Percentiles rank a stretch among this genome's conserved stretches.
Evolutionary conservation across 1,140 invertebrate genomes (phyloP).

Genomic region (Ylistrum balloti): DNA sequence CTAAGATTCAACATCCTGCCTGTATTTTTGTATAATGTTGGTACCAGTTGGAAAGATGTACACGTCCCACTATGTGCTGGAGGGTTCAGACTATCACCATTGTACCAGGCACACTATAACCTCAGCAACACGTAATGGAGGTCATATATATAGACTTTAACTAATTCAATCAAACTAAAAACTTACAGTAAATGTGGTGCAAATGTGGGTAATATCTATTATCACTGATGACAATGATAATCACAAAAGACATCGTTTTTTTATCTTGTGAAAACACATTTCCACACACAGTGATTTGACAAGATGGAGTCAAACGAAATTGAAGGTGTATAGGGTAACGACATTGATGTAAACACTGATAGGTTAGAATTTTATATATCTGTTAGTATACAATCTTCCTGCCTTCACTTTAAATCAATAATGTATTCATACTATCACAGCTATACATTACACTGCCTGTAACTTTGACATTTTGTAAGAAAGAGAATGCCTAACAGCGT

Average conservation of each 20-base stretch:
- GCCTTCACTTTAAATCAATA: constrained; percentile 7
- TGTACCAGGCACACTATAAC: background rate
- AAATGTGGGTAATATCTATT: background rate
- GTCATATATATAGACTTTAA: background rate
- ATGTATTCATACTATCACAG: background rate
- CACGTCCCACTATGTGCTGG: background rate
- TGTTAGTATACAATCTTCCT: background rate
- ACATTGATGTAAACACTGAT: background rate
- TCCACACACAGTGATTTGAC: background rate
- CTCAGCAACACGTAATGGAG: background rate
- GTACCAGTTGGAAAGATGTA: background rate
- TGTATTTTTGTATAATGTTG: background rate
- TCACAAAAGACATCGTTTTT: background rate
- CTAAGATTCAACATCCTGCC: constrained; percentile 13
- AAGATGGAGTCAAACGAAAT: background rate
- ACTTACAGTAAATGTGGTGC: background rate
- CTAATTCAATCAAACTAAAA: background rate
- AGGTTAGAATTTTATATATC: background rate
- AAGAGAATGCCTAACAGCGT: background rate
- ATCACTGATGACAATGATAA: background rate
- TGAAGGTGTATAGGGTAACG: background rate
- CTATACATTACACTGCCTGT: background rate
- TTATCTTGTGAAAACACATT: background rate
- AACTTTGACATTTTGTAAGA: constrained; percentile 11
- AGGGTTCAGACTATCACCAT: background rate